Base-by-base conservation (phyloP, 53 echinoderm and acorn worm genomes). In the Patiria pectinifera region DNA sequence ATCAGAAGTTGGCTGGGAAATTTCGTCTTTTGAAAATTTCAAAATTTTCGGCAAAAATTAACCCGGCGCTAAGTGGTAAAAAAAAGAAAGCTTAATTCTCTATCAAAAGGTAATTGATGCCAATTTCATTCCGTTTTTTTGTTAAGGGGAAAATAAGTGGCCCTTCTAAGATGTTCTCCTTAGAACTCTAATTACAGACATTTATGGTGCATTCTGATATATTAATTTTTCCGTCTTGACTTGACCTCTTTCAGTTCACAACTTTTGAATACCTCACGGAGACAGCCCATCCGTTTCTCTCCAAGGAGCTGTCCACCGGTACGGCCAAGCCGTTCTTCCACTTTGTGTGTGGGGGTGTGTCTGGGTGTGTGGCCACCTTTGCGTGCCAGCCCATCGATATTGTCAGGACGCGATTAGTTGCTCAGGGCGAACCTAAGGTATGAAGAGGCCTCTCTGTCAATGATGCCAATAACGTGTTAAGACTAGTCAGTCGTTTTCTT, bases 341-440 rank as follows among this genome's bases (percentile, higher is more conserved):
- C 62, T 99, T 99, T 72, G 35, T 93, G 46, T 99, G 99, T 85
- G 96, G 97, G 44, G 99, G 99, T 82, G 69, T 96, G 59, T 60
- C 99, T 18, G 99, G 99, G 5, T 93, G 97, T 94, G 66, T 87
- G 14, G 95, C 97, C 6, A 85, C 96, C 60, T 9, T 95, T 19
- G 94, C 82, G 66, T 78, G 94, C 45, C 99, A 96, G 62, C 99
- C 99, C 43, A 78, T 97, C 16, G 99, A 99, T 84, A 94, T 99
- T 76, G 74, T 99, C 81, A 84, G 99, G 66, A 99, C 99, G 19
- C 91, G 99, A 91, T 86, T 99, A 61, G 94, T 99, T 45, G 95
- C 95, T 77, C 97, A 99, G 69, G 97, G 99, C 72, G 95, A 99
- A 86, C 97, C 99, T 7, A 97, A 99, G 96, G 99, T 98, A 81